Evolutionary conservation across 1,140 invertebrate species (phyloP).

Genomic region (Cyclina sinensis): DNA sequence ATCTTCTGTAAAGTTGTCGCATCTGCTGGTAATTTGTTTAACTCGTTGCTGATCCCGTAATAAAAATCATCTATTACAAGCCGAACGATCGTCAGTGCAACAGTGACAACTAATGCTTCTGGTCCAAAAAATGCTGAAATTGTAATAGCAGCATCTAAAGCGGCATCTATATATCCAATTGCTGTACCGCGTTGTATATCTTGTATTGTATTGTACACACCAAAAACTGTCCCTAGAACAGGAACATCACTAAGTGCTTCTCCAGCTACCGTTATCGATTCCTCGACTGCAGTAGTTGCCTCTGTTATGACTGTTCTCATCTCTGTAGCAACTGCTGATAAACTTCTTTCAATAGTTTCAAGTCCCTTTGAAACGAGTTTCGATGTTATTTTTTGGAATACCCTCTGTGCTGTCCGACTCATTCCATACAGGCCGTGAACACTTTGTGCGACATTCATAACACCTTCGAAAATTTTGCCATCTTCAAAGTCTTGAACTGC

Average conservation of each 20-base stretch:
- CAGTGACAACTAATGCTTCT: neutral
- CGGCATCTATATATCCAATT: neutral
- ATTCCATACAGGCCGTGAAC: neutral
- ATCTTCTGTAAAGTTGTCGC: neutral
- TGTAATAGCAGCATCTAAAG: neutral
- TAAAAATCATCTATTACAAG: slow-evolving; percentile 1
- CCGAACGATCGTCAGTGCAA: neutral
- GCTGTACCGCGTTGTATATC: neutral
- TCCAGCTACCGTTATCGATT: neutral
- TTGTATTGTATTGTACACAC: neutral
- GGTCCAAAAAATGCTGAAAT: neutral
- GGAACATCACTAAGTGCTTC: neutral
- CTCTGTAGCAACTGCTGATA: neutral
- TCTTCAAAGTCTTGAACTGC: slow-evolving; percentile 15
- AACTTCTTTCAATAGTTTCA: neutral
- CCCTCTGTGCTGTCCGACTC: neutral
- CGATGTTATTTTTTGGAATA: neutral
- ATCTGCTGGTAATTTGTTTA: neutral
- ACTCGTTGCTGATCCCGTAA: neutral
- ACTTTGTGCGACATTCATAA: neutral
- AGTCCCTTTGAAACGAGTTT: neutral
- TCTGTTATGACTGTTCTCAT: neutral
- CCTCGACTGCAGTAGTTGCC: neutral
- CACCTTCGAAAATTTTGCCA: neutral
- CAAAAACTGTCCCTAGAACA: neutral